phyloP scores from a whole-genome alignment of 2,888 invertebrate genomes.

The Drosophila ezoana region DNA sequence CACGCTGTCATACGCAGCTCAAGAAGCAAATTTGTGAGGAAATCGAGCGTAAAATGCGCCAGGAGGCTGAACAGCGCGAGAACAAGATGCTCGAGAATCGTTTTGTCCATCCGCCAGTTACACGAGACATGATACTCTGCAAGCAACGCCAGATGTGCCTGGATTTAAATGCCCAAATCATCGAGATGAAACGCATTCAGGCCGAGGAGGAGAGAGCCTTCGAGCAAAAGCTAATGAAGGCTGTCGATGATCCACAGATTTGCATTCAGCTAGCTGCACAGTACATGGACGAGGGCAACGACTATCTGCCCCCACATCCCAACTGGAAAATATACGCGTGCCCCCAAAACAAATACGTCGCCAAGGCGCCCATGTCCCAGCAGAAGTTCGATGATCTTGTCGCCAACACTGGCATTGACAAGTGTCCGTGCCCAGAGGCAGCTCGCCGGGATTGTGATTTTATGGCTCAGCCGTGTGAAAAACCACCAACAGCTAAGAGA shows the following conservation, averaged over 20 bases:
- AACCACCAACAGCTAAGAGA: background rate
- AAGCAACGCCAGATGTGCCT: constrained; percentile 51
- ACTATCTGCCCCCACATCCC: constrained; percentile 79
- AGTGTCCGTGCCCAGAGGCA: constrained; percentile 51
- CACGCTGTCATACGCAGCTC: constrained; percentile 66
- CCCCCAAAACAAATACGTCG: constrained; percentile 52
- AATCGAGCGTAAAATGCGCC: constrained; percentile 64
- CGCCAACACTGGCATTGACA: constrained; percentile 39
- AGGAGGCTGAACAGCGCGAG: constrained; percentile 71
- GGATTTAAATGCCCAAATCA: constrained; percentile 74
- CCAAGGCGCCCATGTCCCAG: constrained; percentile 45
- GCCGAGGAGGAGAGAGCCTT: constrained; percentile 69
- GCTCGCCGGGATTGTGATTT: constrained; percentile 54
- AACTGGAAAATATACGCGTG: constrained; percentile 79
- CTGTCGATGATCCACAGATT: constrained; percentile 68
- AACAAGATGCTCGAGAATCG: constrained; percentile 79
- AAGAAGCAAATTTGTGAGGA: constrained; percentile 79
- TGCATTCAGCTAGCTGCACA: constrained; percentile 72
- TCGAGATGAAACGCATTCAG: constrained; percentile 67
- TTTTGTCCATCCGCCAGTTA: constrained; percentile 66
- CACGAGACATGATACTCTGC: constrained; percentile 51
- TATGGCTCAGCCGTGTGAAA: constrained; percentile 33
- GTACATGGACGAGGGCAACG: constrained; percentile 63
- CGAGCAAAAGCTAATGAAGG: constrained; percentile 63
- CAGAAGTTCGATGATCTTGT: constrained; percentile 32